Evolutionary conservation across 2,113 vertebrate genomes (phyloP).

Genomic region (Sander lucioperca): DNA sequence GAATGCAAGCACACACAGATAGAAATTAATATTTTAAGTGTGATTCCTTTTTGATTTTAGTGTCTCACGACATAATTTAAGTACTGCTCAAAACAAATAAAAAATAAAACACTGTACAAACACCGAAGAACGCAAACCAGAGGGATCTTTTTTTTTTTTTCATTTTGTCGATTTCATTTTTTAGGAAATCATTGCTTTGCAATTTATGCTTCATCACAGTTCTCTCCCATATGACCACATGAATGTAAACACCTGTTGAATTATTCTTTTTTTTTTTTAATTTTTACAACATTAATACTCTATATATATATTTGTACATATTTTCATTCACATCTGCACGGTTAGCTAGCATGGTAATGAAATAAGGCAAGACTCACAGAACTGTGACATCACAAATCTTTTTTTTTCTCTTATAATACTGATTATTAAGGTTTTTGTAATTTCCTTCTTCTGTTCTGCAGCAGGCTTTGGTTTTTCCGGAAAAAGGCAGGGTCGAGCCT

Average conservation of each 20-base stretch:
- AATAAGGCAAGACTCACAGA: constrained; percentile 95
- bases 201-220: constrained; percentile 88
- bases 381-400: constrained; percentile 87
- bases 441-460: constrained; percentile 86
- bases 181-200: constrained; percentile 92
- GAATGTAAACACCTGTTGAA: constrained; percentile 97
- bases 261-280: constrained; percentile 79
- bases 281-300: constrained; percentile 94
- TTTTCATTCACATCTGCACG: constrained; percentile 90
- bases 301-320: constrained; percentile 87
- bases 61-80: constrained; percentile 99
- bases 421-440: constrained; percentile 85
- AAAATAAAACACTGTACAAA: constrained; percentile 85
- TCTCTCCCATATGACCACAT: constrained; percentile 91
- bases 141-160: constrained; percentile 77
- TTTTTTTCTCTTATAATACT: constrained; percentile 88
- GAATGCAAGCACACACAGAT: constrained; percentile 82
- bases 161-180: constrained; percentile 77
- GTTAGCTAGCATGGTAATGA: constrained; percentile 91
- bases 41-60: constrained; percentile 96
- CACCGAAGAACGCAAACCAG: constrained; percentile 84
- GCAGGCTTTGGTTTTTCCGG: constrained; percentile 90
- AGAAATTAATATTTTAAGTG: constrained; percentile 87
- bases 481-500: constrained; percentile 82
- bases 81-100: constrained; percentile 88